Evolutionary conservation across 2,113 vertebrate species (phyloP).

Genomic region (Dinomys branickii): DNA sequence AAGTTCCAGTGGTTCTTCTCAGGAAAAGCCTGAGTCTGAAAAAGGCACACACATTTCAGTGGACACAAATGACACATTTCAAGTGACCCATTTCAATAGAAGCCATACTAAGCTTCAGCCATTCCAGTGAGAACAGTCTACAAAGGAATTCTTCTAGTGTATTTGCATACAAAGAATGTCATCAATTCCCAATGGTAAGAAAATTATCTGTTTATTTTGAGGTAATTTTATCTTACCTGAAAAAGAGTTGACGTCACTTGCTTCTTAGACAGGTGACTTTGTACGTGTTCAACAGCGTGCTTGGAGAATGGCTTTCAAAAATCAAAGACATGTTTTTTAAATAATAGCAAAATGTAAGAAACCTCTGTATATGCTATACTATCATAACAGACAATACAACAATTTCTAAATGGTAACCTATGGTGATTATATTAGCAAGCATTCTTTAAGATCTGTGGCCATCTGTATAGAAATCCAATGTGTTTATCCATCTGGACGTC

Average conservation of each 20-base stretch:
- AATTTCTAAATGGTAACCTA: background rate
- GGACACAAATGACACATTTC: background rate
- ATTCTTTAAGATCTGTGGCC: background rate
- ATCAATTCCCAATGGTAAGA: background rate
- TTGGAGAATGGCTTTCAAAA: conserved; percentile 94
- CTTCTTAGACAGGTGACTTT: conserved; percentile 95
- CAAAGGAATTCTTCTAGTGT: accelerated
- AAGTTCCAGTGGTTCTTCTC: background rate
- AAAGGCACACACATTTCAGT: too few relatives aligned
- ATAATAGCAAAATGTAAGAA: background rate
- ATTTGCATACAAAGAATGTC: background rate
- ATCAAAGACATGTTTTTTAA: conserved; percentile 36
- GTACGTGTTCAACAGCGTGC: conserved; percentile 96
- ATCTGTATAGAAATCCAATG: background rate
- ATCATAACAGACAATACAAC: background rate
- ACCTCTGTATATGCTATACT: background rate
- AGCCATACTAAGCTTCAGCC: background rate
- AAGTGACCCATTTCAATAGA: background rate
- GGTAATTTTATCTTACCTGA: conserved; percentile 89
- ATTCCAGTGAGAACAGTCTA: background rate
- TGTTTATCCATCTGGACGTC: background rate
- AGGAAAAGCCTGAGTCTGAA: background rate
- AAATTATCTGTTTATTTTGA: background rate
- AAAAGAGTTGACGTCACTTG: conserved; percentile 95
- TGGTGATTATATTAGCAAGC: background rate